phyloP scores from a whole-genome alignment of 2,113 vertebrate species.

The Bufo gargarizans region DNA sequence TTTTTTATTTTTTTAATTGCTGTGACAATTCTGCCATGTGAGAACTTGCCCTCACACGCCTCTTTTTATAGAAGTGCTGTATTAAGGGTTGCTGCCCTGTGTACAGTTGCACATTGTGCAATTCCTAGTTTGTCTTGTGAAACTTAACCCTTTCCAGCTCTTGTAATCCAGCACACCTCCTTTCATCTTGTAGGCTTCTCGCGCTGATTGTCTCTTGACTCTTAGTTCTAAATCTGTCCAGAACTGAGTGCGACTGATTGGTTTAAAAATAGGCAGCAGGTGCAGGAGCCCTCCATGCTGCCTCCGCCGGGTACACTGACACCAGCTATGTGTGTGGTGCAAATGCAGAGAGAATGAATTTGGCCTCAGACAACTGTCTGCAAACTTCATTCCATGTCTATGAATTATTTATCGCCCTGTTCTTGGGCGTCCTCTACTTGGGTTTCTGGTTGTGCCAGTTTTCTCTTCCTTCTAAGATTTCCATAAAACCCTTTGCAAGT shows the following conservation, averaged over 20 bases:
- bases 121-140: no score
- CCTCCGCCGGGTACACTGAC: neutral
- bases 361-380: neutral
- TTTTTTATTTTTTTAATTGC: no score
- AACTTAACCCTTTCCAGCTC: no score
- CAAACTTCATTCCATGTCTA: neutral
- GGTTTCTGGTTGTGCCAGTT: neutral
- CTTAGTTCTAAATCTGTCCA: neutral
- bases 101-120: no score
- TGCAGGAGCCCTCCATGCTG: neutral
- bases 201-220: neutral
- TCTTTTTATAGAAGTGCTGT: no score
- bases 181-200: no score
- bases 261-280: constrained; percentile 14
- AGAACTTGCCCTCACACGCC: no score
- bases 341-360: neutral
- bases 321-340: neutral
- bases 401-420: neutral
- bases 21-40: no score
- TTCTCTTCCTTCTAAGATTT: neutral
- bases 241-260: neutral
- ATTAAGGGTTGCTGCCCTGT: no score
- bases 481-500: neutral
- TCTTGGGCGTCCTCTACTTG: neutral
- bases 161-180: no score